These are phyloP conservation scores for Actinostola sp. DNA, from an alignment of 92 coral and sea anemone genomes.

Conservation along the genomic window DNA sequence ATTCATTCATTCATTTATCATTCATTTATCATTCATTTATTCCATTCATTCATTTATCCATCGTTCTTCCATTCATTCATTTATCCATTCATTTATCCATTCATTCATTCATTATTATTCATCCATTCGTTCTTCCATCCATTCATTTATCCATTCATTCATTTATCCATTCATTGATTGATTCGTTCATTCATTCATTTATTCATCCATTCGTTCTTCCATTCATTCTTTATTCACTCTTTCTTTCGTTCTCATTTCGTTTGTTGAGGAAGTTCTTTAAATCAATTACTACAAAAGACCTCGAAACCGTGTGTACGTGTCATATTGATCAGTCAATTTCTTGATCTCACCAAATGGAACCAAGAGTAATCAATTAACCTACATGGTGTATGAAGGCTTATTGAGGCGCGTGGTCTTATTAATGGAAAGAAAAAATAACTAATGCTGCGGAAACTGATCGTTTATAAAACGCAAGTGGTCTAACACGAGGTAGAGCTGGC, in stretches of 20 bases:
- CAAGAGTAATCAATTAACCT: too few species aligned
- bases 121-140: not conserved
- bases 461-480: too few species aligned
- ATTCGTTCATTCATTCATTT: conserved; percentile 1
- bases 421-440: too few species aligned
- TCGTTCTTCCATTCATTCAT: not conserved
- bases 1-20: conserved; percentile 5
- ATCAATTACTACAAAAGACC: not conserved
- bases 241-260: not conserved
- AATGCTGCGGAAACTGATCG: too few species aligned
- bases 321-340: too few species aligned
- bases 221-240: not conserved
- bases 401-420: too few species aligned
- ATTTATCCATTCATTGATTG: not conserved
- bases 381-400: too few species aligned
- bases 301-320: too few species aligned
- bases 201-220: not conserved
- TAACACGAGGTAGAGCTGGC: too few species aligned
- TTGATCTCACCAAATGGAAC: too few species aligned
- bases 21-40: not conserved
- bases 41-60: not conserved
- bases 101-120: not conserved
- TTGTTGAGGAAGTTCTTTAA: not conserved
- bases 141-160: conserved; percentile 2
- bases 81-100: not conserved